A percentile compares a stretch with the other conserved stretches of the same genome.
Conservation (phyloP, 2,113 vertebrate genomes). For the Vireo altiloquus region DNA sequence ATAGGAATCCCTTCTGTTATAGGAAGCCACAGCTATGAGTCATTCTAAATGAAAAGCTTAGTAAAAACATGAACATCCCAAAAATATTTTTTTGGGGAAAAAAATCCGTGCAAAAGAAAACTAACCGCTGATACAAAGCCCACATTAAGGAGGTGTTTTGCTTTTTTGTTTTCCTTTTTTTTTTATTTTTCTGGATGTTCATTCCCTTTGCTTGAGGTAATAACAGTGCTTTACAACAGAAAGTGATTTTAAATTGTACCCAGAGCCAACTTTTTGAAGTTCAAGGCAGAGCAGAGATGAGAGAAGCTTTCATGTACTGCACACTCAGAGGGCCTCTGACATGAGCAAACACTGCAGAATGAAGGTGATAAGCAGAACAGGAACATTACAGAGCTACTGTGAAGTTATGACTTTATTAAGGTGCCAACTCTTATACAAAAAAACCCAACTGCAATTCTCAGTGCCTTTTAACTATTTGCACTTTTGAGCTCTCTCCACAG, state of each 20-base stretch:
- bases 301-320: neutral
- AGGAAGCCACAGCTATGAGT: slow-evolving; percentile 46
- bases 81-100: neutral
- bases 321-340: neutral
- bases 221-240: neutral
- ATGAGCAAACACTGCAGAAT: neutral
- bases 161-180: no score
- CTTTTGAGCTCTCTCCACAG: neutral
- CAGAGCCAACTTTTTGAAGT: neutral
- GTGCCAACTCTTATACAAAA: neutral
- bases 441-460: neutral
- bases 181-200: neutral
- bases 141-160: neutral
- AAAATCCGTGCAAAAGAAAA: neutral
- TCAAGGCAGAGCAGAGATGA: neutral
- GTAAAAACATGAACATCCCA: neutral
- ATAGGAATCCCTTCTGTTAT: slow-evolving; percentile 54
- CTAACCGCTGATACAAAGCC: neutral
- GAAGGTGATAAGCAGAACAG: neutral
- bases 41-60: slow-evolving; percentile 20
- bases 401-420: neutral
- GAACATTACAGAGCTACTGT: neutral
- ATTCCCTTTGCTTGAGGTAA: neutral
- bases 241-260: neutral
- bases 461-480: neutral